Percentiles rank a stretch among this genome's conserved stretches.
Evolutionary conservation across 1,140 invertebrate species (phyloP).

Genomic region (Physella acuta): DNA sequence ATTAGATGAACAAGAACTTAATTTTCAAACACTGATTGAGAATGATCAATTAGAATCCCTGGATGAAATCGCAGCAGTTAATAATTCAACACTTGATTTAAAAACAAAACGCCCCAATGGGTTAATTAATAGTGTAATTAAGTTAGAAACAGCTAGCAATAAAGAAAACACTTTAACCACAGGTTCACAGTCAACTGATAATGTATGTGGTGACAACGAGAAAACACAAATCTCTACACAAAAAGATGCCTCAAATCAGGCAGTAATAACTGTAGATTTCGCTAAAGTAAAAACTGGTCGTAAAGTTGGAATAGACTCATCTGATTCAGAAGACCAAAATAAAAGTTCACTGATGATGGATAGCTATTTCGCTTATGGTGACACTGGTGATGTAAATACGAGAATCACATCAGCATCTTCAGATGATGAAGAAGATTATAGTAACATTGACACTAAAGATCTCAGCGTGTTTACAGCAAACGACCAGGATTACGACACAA

Average conservation of each 20-base stretch:
- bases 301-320: neutral
- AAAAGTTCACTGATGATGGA: neutral
- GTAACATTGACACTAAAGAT: neutral
- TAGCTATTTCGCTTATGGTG: neutral
- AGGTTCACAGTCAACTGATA: neutral
- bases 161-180: neutral
- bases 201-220: neutral
- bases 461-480: neutral
- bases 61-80: neutral
- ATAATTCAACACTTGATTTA: too few relatives aligned
- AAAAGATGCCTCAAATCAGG: neutral
- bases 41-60: neutral
- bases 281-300: neutral
- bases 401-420: too few relatives aligned
- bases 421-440: conserved; percentile 2
- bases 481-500: conserved; percentile 1
- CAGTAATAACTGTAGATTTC: neutral
- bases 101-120: too few relatives aligned
- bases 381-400: neutral
- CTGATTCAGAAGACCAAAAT: neutral
- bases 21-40: neutral
- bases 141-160: neutral
- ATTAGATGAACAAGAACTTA: neutral
- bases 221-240: neutral
- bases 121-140: neutral